These are phyloP conservation scores for Norana najaformis DNA, from an alignment of 2,888 invertebrate genomes.

Conservation along the genomic window DNA sequence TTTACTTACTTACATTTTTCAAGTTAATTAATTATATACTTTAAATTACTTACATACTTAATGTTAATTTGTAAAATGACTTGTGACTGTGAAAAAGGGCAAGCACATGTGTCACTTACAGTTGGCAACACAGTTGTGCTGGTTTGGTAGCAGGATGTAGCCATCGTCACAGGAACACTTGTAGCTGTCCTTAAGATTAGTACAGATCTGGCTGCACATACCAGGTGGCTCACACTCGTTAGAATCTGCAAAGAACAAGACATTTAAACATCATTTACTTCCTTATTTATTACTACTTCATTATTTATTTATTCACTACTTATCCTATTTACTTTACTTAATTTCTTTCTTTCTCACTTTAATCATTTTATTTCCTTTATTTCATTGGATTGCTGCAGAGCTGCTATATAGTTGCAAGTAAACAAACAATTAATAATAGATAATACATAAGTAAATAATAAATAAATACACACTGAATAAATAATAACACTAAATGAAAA, in stretches of 20 bases:
- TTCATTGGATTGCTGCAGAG: background rate
- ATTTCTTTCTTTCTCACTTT: background rate
- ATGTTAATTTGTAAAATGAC: background rate
- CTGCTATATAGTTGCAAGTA: background rate
- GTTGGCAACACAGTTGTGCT: conserved; percentile 48
- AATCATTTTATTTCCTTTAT: background rate
- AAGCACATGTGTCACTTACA: conserved; percentile 24
- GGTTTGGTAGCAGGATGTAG: conserved; percentile 74
- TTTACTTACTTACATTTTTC: background rate
- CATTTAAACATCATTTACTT: background rate
- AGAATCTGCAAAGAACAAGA: conserved; percentile 68
- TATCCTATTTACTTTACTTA: background rate
- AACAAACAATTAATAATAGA: background rate
- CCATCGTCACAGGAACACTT: conserved; percentile 83
- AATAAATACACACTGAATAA: background rate
- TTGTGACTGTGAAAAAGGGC: background rate
- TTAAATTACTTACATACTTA: background rate
- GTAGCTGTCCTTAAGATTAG: conserved; percentile 86
- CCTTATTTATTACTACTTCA: too few relatives aligned
- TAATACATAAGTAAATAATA: background rate
- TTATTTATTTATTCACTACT: background rate
- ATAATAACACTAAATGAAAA: too few relatives aligned
- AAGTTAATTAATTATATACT: background rate
- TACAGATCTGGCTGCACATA: conserved; percentile 86
- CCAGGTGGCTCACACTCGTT: conserved; percentile 88